Conservation (phyloP, 1,140 invertebrate genomes). For the Zaprionus ghesquierei region DNA sequence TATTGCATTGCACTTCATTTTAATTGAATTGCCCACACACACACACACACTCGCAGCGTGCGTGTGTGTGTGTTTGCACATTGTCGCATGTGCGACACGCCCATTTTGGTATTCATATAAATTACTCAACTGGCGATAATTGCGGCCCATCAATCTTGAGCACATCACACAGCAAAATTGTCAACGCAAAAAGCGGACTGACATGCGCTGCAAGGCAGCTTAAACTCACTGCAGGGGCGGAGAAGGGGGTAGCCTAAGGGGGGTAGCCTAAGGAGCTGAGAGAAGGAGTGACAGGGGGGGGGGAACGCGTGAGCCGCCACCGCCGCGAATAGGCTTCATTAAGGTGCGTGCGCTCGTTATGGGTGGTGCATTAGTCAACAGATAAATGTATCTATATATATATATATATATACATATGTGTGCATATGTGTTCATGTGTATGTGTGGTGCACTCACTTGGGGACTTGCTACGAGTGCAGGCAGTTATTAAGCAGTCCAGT, state of each 20-base stretch:
- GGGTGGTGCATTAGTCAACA: conserved; percentile 5
- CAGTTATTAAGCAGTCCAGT: not conserved
- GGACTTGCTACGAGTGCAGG: not conserved
- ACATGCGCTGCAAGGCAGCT: conserved; percentile 59
- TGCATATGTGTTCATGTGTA: not conserved
- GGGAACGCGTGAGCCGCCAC: not conserved
- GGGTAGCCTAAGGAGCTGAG: not conserved
- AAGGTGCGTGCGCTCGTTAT: conserved; percentile 35
- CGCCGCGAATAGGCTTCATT: conserved; percentile 57
- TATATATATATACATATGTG: conserved; percentile 1
- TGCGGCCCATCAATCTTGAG: conserved; percentile 77
- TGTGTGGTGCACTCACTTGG: not conserved
- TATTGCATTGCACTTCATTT: conserved; percentile 72
- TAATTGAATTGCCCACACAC: conserved; percentile 65
- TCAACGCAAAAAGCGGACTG: conserved; percentile 77
- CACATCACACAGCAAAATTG: conserved; percentile 76
- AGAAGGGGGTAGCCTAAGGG: not conserved
- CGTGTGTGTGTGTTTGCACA: conserved; percentile 44
- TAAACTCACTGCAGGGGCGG: conserved; percentile 35
- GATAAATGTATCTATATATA: conserved; percentile 16
- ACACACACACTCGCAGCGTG: conserved; percentile 21
- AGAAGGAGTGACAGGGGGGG: not conserved
- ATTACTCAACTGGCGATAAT: conserved; percentile 78
- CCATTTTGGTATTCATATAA: conserved; percentile 69
- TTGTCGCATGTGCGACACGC: conserved; percentile 56